Percentiles rank a stretch among this genome's conserved stretches.
Conservation (phyloP, 2,888 invertebrate genomes). For the Dastarcus helophoroides region DNA sequence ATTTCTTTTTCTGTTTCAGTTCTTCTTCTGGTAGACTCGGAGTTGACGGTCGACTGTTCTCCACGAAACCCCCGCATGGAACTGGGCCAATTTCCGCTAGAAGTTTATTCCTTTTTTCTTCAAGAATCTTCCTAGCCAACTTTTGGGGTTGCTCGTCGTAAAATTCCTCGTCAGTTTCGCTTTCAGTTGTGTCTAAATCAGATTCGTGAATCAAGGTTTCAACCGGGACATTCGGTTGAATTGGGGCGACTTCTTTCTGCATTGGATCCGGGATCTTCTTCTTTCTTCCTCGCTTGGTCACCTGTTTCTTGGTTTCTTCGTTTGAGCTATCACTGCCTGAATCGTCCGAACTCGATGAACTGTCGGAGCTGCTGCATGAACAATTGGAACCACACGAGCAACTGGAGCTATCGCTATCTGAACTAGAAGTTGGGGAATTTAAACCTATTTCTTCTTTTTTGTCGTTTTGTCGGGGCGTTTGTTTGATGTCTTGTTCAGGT, state of each 20-base stretch:
- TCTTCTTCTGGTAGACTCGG: constrained; percentile 45
- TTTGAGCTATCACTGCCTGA: constrained; percentile 49
- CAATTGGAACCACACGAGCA: constrained; percentile 78
- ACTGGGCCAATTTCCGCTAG: constrained; percentile 53
- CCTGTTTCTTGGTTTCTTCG: constrained; percentile 41
- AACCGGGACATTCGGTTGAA: constrained; percentile 4
- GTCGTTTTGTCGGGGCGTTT: constrained; percentile 46
- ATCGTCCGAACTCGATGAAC: constrained; percentile 37
- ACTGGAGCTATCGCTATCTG: constrained; percentile 61
- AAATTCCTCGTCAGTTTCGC: constrained; percentile 80
- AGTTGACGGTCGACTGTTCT: constrained; percentile 53
- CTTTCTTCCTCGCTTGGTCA: constrained; percentile 34
- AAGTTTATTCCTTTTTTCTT: constrained; percentile 63
- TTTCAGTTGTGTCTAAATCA: constrained; percentile 74
- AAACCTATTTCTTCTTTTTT: too few relatives aligned
- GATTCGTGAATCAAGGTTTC: constrained; percentile 52
- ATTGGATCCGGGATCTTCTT: constrained; percentile 26
- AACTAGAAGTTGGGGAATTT: constrained; percentile 68
- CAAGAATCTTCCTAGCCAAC: constrained; percentile 58
- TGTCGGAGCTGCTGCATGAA: constrained; percentile 63
- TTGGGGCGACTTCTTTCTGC: constrained; percentile 4
- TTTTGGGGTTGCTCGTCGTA: constrained; percentile 74
- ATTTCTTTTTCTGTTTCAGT: constrained; percentile 51
- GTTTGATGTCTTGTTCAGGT: constrained; percentile 34
- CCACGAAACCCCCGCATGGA: constrained; percentile 39